phyloP scores from a whole-genome alignment of 1,140 invertebrate genomes.

The Fragariocoptes setiger region DNA sequence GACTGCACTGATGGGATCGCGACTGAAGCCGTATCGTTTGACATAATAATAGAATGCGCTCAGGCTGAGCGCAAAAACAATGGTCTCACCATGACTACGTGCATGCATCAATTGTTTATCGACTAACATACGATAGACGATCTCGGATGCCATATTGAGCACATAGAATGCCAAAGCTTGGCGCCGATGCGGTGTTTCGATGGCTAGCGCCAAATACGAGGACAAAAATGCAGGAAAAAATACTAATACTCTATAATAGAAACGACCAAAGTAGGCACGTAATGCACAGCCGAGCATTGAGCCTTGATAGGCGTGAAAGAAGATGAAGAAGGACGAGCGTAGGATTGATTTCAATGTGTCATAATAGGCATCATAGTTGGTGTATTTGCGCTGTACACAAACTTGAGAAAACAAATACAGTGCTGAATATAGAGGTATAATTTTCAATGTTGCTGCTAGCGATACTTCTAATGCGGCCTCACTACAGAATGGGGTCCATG shows the following conservation, averaged over 20 bases:
- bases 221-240: constrained; percentile 4
- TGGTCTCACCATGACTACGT: constrained; percentile 27
- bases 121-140: constrained; percentile 15
- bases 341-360: constrained; percentile 30
- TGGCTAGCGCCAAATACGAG: not conserved
- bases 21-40: constrained; percentile 5
- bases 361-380: constrained; percentile 26
- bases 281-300: constrained; percentile 29
- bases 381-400: constrained; percentile 23
- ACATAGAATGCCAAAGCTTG: constrained; percentile 38
- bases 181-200: constrained; percentile 17
- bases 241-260: constrained; percentile 6
- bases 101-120: constrained; percentile 26
- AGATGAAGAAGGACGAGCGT: constrained; percentile 39
- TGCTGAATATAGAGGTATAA: not conserved
- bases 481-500: constrained; percentile 28
- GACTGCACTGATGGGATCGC: constrained; percentile 6
- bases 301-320: constrained; percentile 35
- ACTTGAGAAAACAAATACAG: not conserved
- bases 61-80: constrained; percentile 5
- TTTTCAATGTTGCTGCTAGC: not conserved
- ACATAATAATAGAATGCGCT: constrained; percentile 4
- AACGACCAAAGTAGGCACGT: not conserved
- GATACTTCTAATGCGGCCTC: not conserved
- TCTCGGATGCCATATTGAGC: constrained; percentile 23